Percentiles rank a stretch among this genome's conserved stretches.
These are phyloP conservation scores for Zaprionus lachaisei DNA, from an alignment of 1,140 invertebrate genomes.

Conservation along the genomic window DNA sequence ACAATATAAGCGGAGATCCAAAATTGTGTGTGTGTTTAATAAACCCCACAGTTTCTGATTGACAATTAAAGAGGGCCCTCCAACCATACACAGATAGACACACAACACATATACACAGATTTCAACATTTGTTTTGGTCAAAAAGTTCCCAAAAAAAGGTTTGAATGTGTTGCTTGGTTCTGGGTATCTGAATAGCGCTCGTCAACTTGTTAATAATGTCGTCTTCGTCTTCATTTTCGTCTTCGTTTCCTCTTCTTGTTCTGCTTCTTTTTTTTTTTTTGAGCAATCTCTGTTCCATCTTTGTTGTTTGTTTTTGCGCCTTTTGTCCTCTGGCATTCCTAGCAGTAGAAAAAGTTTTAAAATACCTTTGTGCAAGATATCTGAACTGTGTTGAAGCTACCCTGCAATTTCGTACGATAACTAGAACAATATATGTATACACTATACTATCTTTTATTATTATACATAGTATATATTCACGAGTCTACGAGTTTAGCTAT, in stretches of 20 bases:
- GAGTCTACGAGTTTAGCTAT: too few relatives aligned
- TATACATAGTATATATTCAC: too few relatives aligned
- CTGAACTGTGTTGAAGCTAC: not conserved
- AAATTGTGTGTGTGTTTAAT: conserved; percentile 58
- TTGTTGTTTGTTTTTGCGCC: conserved; percentile 30
- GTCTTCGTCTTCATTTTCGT: conserved; percentile 4
- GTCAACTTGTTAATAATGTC: conserved; percentile 52
- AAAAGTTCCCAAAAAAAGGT: conserved; percentile 16
- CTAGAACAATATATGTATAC: not conserved
- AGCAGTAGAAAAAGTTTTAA: not conserved
- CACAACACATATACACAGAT: not conserved
- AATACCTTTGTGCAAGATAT: not conserved
- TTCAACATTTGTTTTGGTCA: conserved; percentile 23
- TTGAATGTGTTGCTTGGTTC: conserved; percentile 30
- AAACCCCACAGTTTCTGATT: conserved; percentile 40
- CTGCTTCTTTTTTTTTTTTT: not conserved
- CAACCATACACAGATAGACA: conserved; percentile 7
- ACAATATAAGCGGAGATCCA: conserved; percentile 28
- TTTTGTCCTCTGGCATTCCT: conserved; percentile 29
- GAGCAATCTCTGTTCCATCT: conserved; percentile 20
- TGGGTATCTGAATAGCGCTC: conserved; percentile 40
- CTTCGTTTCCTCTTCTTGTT: conserved; percentile 5
- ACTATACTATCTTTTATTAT: not conserved
- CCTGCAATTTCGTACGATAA: not conserved
- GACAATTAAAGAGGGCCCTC: conserved; percentile 26